Evolutionary conservation across 2,797 vertebrate genomes (phyloP).

Genomic region (Nothura maculosa): DNA sequence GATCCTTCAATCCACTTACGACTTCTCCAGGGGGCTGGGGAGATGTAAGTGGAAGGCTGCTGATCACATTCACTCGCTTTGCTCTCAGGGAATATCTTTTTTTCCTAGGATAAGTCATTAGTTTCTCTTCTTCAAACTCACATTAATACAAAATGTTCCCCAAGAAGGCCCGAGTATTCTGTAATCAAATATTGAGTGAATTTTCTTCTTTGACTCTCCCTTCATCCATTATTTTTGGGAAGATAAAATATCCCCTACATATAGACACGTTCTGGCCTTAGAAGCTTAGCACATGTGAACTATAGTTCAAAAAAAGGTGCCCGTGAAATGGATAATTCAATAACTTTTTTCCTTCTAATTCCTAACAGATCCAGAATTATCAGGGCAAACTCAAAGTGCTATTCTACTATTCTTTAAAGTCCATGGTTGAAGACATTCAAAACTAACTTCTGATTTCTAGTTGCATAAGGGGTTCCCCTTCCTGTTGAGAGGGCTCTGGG

Average conservation of each 20-base stretch:
- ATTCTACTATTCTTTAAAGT: neutral
- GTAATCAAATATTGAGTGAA: neutral
- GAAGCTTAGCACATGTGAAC: neutral
- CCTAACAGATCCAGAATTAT: neutral
- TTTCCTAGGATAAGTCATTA: neutral
- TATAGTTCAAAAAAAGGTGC: neutral
- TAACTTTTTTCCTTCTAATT: neutral
- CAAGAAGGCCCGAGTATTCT: neutral
- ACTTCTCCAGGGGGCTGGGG: too few species aligned
- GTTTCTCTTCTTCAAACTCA: neutral
- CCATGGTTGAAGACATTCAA: neutral
- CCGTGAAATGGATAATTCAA: neutral
- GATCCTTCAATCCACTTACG: neutral
- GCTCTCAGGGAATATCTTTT: neutral
- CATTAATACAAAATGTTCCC: neutral
- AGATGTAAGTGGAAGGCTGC: neutral
- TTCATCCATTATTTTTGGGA: accelerated
- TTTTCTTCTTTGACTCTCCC: neutral
- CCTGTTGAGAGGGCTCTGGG: neutral
- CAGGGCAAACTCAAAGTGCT: neutral
- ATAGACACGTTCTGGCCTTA: neutral
- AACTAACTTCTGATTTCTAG: neutral
- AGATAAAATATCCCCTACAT: neutral
- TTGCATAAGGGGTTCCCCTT: neutral
- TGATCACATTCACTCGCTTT: accelerated